Percentiles rank a stretch among this genome's conserved stretches.
phyloP scores from a whole-genome alignment of 2,113 vertebrate species.

The Oryzias javanicus region DNA sequence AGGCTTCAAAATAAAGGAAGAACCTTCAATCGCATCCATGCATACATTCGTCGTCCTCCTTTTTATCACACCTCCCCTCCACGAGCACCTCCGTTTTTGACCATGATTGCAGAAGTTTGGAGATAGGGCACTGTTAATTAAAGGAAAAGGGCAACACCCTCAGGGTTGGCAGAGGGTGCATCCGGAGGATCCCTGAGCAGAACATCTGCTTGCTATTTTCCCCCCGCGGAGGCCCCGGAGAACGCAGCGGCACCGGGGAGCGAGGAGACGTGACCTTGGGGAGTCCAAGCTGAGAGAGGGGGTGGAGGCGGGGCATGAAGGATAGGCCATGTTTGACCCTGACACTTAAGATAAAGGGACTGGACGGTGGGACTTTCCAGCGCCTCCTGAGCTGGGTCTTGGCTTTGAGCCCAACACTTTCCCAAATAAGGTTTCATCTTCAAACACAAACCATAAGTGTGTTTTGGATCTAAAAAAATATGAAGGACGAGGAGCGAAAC shows the following conservation, averaged over 20 bases:
- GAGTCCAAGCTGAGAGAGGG: conserved; percentile 35
- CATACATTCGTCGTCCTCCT: conserved; percentile 71
- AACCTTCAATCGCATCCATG: conserved; percentile 66
- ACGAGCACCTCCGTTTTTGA: conserved; percentile 67
- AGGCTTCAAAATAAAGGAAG: conserved; percentile 66
- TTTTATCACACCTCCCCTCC: not conserved
- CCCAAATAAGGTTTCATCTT: conserved; percentile 67
- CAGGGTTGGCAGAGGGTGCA: conserved; percentile 56
- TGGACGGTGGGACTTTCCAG: conserved; percentile 49
- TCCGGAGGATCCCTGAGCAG: conserved; percentile 63
- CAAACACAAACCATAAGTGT: conserved; percentile 58
- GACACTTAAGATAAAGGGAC: conserved; percentile 31
- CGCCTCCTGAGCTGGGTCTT: conserved; percentile 37
- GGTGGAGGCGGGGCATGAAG: conserved; percentile 48
- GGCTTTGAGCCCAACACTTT: conserved; percentile 72
- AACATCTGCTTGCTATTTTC: conserved; percentile 67
- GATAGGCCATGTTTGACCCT: conserved; percentile 58
- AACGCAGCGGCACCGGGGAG: conserved; percentile 41
- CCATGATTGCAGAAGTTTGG: conserved; percentile 54
- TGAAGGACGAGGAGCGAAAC: conserved; percentile 25
- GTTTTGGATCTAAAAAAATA: conserved; percentile 56
- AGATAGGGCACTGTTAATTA: conserved; percentile 76
- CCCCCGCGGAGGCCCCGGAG: conserved; percentile 48
- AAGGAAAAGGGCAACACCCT: conserved; percentile 79
- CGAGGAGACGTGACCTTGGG: conserved; percentile 38